Conservation (phyloP, 2,888 invertebrate genomes). For the Drosophila lutescens region DNA sequence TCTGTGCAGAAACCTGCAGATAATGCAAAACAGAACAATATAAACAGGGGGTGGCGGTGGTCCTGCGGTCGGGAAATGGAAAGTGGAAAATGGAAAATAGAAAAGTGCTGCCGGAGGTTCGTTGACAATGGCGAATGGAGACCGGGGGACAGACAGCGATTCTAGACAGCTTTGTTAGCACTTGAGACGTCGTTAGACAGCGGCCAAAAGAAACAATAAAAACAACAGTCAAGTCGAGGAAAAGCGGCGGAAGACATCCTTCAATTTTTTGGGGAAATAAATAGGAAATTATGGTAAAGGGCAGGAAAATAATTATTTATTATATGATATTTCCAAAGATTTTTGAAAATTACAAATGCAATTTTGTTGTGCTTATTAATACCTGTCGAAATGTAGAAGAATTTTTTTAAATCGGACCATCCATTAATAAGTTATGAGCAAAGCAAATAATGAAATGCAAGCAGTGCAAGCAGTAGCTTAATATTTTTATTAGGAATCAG, state of each 20-base stretch:
- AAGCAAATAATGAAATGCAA: too few relatives aligned
- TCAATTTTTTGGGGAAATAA: background rate
- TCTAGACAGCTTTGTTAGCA: constrained; percentile 35
- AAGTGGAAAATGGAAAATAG: constrained; percentile 6
- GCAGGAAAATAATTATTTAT: too few relatives aligned
- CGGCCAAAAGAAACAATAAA: constrained; percentile 12
- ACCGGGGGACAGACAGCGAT: background rate
- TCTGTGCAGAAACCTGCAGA: constrained; percentile 48
- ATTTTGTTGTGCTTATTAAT: too few relatives aligned
- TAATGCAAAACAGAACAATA: constrained; percentile 58
- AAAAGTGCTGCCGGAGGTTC: constrained; percentile 26
- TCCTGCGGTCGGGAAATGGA: constrained; percentile 1
- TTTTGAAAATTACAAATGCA: too few relatives aligned
- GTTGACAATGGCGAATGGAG: constrained; percentile 12
- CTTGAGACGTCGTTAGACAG: constrained; percentile 39
- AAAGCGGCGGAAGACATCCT: background rate
- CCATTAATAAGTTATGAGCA: too few relatives aligned
- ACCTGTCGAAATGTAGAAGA: too few relatives aligned
- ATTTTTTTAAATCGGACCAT: too few relatives aligned
- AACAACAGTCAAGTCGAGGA: constrained; percentile 2
- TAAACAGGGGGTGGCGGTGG: constrained; percentile 36
- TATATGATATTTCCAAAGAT: too few relatives aligned
- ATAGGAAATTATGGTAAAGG: too few relatives aligned
- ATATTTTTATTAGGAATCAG: too few relatives aligned
- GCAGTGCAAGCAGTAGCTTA: too few relatives aligned